Evolutionary conservation across 2,888 invertebrate genomes (phyloP).

Genomic region (Zygothrica quintamaculata): DNA sequence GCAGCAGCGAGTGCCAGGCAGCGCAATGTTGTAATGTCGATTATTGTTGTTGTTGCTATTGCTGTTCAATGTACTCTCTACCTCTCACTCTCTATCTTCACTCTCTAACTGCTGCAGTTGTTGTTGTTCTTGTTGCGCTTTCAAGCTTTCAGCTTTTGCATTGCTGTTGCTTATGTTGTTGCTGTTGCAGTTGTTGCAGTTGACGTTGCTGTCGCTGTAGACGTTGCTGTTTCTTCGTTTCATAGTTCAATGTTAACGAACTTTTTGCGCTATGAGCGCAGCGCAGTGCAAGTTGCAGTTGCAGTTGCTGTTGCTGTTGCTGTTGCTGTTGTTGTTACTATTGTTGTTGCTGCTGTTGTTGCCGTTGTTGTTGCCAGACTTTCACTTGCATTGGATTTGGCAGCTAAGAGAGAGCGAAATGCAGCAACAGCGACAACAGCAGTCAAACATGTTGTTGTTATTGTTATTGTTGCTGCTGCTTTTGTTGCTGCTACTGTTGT

Average conservation of each 20-base stretch:
- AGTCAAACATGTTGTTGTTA: conserved; percentile 51
- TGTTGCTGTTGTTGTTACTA: conserved; percentile 33
- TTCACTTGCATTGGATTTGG: conserved; percentile 84
- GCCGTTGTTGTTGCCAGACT: conserved; percentile 73
- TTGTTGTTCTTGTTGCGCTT: conserved; percentile 23
- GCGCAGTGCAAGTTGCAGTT: conserved; percentile 34
- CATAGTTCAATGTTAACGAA: conserved; percentile 84
- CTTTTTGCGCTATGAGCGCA: conserved; percentile 67
- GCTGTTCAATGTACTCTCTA: conserved; percentile 43
- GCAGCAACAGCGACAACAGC: conserved; percentile 37
- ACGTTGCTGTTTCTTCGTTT: conserved; percentile 42
- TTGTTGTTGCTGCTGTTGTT: conserved; percentile 15
- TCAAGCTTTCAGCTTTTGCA: conserved; percentile 13
- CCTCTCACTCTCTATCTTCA: conserved; percentile 8
- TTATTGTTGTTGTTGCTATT: too few species aligned
- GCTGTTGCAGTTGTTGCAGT: conserved; percentile 1
- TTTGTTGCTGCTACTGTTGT: conserved; percentile 20
- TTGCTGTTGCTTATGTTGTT: neutral
- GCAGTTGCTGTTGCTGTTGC: conserved; percentile 30
- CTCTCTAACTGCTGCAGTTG: conserved; percentile 21
- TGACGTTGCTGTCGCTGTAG: conserved; percentile 2
- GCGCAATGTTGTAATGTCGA: conserved; percentile 72
- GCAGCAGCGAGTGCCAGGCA: conserved; percentile 45
- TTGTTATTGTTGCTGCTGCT: conserved; percentile 13
- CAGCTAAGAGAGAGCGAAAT: conserved; percentile 63